Conservation (phyloP, 2,113 vertebrate genomes). For the Passer montanus region DNA sequence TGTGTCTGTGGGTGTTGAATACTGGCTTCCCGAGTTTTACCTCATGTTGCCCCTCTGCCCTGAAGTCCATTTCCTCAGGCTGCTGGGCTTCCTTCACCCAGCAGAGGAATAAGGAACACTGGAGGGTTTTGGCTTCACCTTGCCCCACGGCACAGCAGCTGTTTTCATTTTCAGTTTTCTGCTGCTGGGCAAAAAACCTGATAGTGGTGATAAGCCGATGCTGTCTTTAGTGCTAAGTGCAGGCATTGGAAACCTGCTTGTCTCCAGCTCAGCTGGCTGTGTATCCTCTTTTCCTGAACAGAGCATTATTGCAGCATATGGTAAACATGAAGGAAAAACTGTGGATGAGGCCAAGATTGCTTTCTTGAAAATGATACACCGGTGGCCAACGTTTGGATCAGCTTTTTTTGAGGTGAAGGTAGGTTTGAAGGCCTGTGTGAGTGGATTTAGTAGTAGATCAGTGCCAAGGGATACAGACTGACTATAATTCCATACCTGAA, state of each 20-base stretch:
- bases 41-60: background rate
- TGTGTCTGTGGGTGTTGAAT: background rate
- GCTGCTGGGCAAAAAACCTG: background rate
- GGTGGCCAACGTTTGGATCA: conserved; percentile 95
- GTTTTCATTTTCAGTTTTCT: background rate
- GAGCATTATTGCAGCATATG: conserved; percentile 77
- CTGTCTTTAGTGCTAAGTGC: background rate
- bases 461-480: background rate
- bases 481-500: background rate
- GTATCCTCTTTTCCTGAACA: conserved; percentile 9
- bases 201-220: background rate
- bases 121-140: background rate
- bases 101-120: background rate
- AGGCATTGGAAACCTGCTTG: background rate
- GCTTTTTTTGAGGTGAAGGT: conserved; percentile 99
- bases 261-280: background rate
- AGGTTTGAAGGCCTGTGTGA: background rate
- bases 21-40: background rate
- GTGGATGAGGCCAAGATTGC: conserved; percentile 85
- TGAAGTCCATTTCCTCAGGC: background rate
- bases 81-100: background rate
- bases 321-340: conserved; percentile 80
- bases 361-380: conserved; percentile 84
- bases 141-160: background rate
- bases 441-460: background rate